Conservation (phyloP, 2,113 vertebrate genomes). For the Shinisaurus crocodilurus region DNA sequence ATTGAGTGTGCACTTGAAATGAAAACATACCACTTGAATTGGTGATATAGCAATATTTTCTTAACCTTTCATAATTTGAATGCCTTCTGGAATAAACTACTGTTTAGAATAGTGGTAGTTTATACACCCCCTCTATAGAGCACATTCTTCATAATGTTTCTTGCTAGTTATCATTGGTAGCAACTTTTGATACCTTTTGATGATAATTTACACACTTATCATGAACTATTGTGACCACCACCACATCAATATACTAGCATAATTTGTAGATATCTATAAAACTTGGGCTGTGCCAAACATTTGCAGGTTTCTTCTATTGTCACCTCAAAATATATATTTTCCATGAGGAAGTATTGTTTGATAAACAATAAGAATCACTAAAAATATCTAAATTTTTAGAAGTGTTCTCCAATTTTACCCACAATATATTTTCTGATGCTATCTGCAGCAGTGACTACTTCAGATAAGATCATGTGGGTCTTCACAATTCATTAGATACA, state of each 20-base stretch:
- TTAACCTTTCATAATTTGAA: background rate
- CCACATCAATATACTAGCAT: background rate
- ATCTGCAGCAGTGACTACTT: background rate
- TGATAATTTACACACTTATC: no score
- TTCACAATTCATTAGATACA: no score
- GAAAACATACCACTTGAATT: background rate
- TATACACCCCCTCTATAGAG: background rate
- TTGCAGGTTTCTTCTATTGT: background rate
- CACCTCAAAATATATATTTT: background rate
- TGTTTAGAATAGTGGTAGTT: background rate
- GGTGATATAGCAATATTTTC: background rate
- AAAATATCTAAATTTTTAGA: background rate
- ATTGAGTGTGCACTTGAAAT: constrained; percentile 21
- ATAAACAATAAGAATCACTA: background rate
- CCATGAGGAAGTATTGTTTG: no score
- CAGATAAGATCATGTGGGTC: background rate
- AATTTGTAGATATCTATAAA: background rate
- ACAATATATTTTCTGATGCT: background rate
- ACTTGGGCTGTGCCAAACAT: background rate
- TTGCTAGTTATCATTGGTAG: background rate
- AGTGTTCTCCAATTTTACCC: background rate
- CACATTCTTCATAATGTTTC: background rate
- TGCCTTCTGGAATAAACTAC: background rate
- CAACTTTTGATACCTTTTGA: no score
- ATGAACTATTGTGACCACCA: background rate